Evolutionary conservation across 2,888 invertebrate species (phyloP).

Genomic region (Lampropteryx suffumata): DNA sequence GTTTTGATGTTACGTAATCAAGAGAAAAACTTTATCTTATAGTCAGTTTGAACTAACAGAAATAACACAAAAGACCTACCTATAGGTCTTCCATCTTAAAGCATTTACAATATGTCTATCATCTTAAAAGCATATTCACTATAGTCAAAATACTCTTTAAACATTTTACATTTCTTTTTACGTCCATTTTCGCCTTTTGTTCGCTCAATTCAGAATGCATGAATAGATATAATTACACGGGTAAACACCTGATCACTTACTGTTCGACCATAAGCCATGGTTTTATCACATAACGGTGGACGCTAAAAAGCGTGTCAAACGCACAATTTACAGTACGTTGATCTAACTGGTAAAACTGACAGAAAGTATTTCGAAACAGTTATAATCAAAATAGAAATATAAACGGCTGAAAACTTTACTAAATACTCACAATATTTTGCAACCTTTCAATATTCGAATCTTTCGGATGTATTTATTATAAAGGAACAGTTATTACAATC

Average conservation of each 20-base stretch:
- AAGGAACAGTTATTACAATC: too few relatives aligned
- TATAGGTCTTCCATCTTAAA: background rate
- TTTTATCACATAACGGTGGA: background rate
- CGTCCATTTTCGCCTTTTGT: slow-evolving; percentile 16
- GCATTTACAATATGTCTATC: slow-evolving; percentile 4
- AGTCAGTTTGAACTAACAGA: too few relatives aligned
- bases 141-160: slow-evolving; percentile 5
- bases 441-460: too few relatives aligned
- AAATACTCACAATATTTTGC: too few relatives aligned
- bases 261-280: slow-evolving; percentile 32
- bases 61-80: too few relatives aligned
- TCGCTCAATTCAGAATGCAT: slow-evolving; percentile 31
- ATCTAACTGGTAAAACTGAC: too few relatives aligned
- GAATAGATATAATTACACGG: slow-evolving; percentile 58
- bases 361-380: too few relatives aligned
- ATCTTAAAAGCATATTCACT: background rate
- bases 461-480: too few relatives aligned
- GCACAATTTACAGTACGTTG: background rate
- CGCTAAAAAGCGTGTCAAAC: background rate
- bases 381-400: too few relatives aligned
- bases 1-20: too few relatives aligned
- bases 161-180: background rate
- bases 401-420: too few relatives aligned
- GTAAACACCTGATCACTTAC: slow-evolving; percentile 52
- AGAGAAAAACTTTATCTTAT: too few relatives aligned